phyloP scores from a whole-genome alignment of 2,113 vertebrate species.

The Lontra canadensis region DNA sequence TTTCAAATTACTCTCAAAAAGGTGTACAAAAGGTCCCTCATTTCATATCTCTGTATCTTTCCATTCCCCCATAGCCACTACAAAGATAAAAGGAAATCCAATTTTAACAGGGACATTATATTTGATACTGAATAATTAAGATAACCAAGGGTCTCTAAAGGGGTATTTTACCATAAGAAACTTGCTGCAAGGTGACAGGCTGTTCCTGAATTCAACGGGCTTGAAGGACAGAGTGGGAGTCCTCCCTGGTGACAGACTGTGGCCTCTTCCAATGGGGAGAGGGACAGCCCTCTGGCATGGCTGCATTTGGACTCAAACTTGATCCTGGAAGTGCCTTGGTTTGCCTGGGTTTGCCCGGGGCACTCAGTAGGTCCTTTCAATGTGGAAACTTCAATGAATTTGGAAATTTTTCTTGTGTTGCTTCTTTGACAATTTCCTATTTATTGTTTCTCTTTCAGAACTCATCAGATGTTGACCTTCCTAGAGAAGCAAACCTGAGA shows the following conservation, averaged over 20 bases:
- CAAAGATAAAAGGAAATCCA: constrained; percentile 20
- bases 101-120: not conserved
- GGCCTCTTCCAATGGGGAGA: not conserved
- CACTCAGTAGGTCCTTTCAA: not conserved
- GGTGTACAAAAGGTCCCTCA: not conserved
- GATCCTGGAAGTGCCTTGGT: not conserved
- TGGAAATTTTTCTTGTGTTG: not conserved
- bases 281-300: not conserved
- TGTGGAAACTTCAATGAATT: not conserved
- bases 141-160: not conserved
- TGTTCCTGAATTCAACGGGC: not conserved
- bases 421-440: not conserved
- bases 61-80: not conserved
- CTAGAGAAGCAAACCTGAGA: not conserved
- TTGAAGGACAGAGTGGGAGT: not conserved
- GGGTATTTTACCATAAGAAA: constrained; percentile 12
- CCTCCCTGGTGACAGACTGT: not conserved
- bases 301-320: not conserved
- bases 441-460: not conserved
- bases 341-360: not conserved
- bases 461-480: not conserved
- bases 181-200: not conserved
- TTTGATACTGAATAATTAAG: constrained; percentile 41
- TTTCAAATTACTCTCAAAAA: constrained; percentile 36
- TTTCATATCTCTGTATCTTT: not conserved